These are phyloP conservation scores for Pachliopta kotzebuea DNA, from an alignment of 2,888 invertebrate genomes.

Conservation along the genomic window DNA sequence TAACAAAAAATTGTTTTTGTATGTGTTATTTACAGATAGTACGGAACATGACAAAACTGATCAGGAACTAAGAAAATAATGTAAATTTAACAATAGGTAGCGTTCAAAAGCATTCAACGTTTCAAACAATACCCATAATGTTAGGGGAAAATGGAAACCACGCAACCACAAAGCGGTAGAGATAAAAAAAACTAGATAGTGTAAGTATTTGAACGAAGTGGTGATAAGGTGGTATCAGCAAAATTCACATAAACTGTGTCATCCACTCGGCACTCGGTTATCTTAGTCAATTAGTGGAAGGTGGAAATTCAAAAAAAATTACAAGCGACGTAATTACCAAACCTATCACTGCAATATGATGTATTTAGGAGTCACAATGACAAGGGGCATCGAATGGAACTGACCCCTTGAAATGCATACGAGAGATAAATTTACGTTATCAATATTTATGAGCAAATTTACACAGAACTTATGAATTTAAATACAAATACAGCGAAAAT, in stretches of 20 bases:
- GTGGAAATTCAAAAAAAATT: conserved; percentile 37
- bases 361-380: not conserved
- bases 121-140: conserved; percentile 7
- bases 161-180: conserved; percentile 19
- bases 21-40: not conserved
- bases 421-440: not conserved
- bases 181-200: conserved; percentile 28
- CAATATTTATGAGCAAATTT: not conserved
- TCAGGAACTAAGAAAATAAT: not conserved
- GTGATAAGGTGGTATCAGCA: conserved; percentile 42
- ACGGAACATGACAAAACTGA: not conserved
- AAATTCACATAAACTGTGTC: conserved; percentile 62
- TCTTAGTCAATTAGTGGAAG: conserved; percentile 45
- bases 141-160: conserved; percentile 24
- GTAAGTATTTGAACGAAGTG: conserved; percentile 21
- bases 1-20: no score
- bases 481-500: not conserved
- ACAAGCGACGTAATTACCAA: conserved; percentile 19
- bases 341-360: conserved; percentile 7
- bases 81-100: not conserved
- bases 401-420: conserved; percentile 15
- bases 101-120: conserved; percentile 9
- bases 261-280: conserved; percentile 39
- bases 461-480: not conserved
- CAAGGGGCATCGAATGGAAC: conserved; percentile 4